Percentiles rank a stretch among this genome's conserved stretches.
phyloP scores from a whole-genome alignment of 2,797 vertebrate genomes.

The Hippopotamyrus pictus region DNA sequence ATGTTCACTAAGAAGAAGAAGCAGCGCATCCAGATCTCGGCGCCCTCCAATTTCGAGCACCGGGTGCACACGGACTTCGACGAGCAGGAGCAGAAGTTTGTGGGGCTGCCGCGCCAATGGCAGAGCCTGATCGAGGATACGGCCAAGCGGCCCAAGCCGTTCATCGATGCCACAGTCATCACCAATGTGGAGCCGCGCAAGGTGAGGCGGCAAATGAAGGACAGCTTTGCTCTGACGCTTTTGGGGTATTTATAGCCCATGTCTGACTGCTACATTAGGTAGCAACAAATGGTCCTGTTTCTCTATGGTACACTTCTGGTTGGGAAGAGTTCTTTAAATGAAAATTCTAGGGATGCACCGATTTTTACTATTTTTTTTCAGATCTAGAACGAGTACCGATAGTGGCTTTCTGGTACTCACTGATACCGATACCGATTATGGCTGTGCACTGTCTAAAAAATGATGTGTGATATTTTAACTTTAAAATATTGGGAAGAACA shows the following conservation, averaged over 20 bases:
- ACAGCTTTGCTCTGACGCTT: background rate
- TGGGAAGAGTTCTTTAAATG: background rate
- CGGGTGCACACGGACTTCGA: slow-evolving; percentile 92
- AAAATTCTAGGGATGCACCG: background rate
- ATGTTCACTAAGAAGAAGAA: slow-evolving; percentile 96
- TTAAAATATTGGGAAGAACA: background rate
- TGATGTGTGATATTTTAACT: background rate
- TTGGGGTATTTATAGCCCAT: background rate
- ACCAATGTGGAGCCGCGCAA: slow-evolving; percentile 82
- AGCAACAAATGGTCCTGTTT: background rate
- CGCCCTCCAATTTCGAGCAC: slow-evolving; percentile 91
- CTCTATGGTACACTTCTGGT: background rate
- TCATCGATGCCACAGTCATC: slow-evolving; percentile 80
- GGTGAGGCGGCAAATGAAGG: slow-evolving; percentile 50
- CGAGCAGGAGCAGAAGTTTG: slow-evolving; percentile 87
- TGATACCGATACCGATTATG: background rate
- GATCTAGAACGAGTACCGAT: background rate
- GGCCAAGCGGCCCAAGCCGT: slow-evolving; percentile 82
- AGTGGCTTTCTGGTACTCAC: background rate
- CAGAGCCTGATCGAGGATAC: slow-evolving; percentile 94
- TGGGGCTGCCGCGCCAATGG: slow-evolving; percentile 88
- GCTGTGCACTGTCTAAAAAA: background rate
- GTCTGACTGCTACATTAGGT: background rate
- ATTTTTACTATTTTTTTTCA: background rate
- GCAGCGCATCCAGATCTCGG: slow-evolving; percentile 87